Base-by-base conservation (phyloP, 2,797 vertebrate genomes). In the Acanthurus lineatus region DNA sequence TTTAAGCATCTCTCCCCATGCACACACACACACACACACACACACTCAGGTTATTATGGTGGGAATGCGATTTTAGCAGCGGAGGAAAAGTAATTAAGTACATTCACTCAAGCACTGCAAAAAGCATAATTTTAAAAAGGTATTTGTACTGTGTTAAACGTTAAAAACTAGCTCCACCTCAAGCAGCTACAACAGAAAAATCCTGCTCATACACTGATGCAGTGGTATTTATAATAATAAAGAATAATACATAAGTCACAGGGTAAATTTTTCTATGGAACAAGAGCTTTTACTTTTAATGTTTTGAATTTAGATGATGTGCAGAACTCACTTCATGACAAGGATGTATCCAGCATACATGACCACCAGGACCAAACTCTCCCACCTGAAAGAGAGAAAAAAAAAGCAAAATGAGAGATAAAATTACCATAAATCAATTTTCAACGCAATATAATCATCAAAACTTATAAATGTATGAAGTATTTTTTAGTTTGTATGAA, bases 341-440 rank as follows among this genome's bases (percentile, higher is more conserved):
- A 96, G 82, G 83, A 96, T 96, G 87, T 96, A 96, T 45, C 94
- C 94, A 8, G 79, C 85, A 35, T 96, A 96, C 95, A 96, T 94
- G 73, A 95, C 1, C 17, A 96, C 95, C 88, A 96, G 90, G 49
- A 95, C 72, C 84, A 96, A 82, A 85, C 95, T 94, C 90, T 96
- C 96, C 96, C 96, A 96, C 96, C 96, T 96, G 75, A 61, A 3
- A 59, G 45, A 12, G 35, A 81, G 9, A 56, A 9, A 69, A 11
- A 11, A 1, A 58, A 10, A 9, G 9, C 9, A 65, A 6, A 7
- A 57, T 63, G n/a, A 51, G 3, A 9, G 4, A 32, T 32, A 32
- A 12, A 65, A n/a, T 16, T 1, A 28, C 3, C 52, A 25, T 32
- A 8, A 49, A 38, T 59, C 64, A 14, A 61, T 2, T 6, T 47